Evolutionary conservation across 2,888 invertebrate genomes (phyloP).

Genomic region (Eupeodes latifasciatus): DNA sequence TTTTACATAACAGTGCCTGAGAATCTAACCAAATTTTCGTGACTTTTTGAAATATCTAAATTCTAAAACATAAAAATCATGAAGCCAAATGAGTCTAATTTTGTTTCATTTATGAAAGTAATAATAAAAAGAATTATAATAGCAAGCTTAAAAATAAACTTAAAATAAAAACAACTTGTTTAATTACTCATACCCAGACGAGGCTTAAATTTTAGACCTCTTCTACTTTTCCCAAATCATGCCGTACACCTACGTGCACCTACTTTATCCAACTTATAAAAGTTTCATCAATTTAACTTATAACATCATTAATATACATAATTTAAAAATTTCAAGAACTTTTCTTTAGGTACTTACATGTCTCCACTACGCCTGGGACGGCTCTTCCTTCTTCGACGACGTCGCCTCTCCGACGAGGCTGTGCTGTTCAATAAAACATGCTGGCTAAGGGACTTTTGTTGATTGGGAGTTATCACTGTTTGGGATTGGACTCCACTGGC

Average conservation of each 20-base stretch:
- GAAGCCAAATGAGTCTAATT: no score
- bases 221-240: neutral
- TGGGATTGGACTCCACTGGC: constrained; percentile 78
- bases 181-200: no score
- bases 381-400: constrained; percentile 82
- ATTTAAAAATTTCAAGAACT: constrained; percentile 74
- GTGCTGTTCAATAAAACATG: constrained; percentile 83
- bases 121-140: no score
- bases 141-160: no score
- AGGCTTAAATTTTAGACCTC: no score
- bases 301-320: neutral
- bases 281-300: neutral
- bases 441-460: constrained; percentile 82
- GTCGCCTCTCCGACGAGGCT: constrained; percentile 83
- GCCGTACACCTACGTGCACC: neutral
- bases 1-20: no score
- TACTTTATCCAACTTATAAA: neutral
- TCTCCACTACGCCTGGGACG: constrained; percentile 82
- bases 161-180: no score
- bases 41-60: no score
- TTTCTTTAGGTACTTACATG: constrained; percentile 80
- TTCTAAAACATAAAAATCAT: no score
- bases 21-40: no score
- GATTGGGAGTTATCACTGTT: constrained; percentile 68
- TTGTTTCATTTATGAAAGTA: no score